phyloP scores from a whole-genome alignment of 2,888 invertebrate species.

The Branchipolynoe longqiensis region DNA sequence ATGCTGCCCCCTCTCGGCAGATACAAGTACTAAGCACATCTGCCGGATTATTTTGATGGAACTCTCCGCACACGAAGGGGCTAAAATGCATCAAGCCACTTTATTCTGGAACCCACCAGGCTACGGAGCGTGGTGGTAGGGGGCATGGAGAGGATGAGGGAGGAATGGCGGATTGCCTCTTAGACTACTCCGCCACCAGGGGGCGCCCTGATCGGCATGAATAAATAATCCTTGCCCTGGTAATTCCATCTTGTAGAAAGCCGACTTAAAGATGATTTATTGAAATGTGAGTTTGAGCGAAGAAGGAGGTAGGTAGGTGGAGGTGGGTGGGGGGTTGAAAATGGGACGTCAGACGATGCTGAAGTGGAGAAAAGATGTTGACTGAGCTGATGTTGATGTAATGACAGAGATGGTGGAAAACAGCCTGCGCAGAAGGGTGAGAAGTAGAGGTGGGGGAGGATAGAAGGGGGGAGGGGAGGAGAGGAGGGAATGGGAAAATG shows the following conservation, averaged over 20 bases:
- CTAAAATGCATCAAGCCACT: neutral
- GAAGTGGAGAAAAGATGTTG: neutral
- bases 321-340: neutral
- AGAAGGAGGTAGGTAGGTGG: neutral
- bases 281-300: neutral
- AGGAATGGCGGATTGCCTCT: neutral
- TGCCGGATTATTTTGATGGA: neutral
- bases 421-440: neutral
- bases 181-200: neutral
- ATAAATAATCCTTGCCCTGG: constrained; percentile 13
- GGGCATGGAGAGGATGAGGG: neutral
- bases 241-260: neutral
- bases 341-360: neutral
- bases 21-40: neutral
- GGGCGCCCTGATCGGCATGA: neutral
- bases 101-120: neutral
- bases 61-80: neutral
- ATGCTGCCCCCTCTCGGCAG: neutral
- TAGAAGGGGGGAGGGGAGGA: no score
- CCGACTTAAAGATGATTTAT: constrained; percentile 6
- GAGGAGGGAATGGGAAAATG: no score
- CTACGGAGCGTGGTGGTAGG: neutral
- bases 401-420: neutral
- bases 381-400: neutral
- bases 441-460: neutral